These are phyloP conservation scores for Palythoa heliodiscus DNA, from an alignment of 92 coral and sea anemone genomes.

Conservation along the genomic window DNA sequence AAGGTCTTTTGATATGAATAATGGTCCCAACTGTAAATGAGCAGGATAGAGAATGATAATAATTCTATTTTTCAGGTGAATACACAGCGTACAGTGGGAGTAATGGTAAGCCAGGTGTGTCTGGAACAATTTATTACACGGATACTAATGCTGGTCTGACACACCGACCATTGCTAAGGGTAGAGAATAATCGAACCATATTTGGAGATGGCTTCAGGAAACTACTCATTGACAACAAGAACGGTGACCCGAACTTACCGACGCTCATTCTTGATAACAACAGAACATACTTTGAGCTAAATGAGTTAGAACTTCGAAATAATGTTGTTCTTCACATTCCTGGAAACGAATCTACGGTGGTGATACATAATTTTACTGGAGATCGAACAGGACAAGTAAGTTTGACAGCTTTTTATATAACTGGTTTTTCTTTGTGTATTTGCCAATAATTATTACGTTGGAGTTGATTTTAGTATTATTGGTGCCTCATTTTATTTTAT, in stretches of 20 bases:
- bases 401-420: neutral
- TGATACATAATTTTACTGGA: constrained; percentile 66
- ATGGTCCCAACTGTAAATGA: neutral
- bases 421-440: neutral
- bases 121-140: constrained; percentile 71
- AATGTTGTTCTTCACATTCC: constrained; percentile 60
- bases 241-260: constrained; percentile 58
- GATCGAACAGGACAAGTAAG: constrained; percentile 63
- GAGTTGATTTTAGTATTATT: no score
- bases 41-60: neutral
- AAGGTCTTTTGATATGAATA: no score
- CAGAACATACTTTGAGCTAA: constrained; percentile 63
- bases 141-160: constrained; percentile 73
- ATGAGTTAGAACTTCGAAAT: constrained; percentile 60
- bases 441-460: no score
- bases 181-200: constrained; percentile 52
- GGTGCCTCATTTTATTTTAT: no score
- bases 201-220: constrained; percentile 67
- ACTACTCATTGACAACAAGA: constrained; percentile 63
- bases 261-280: constrained; percentile 58
- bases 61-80: constrained; percentile 48
- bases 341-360: constrained; percentile 61
- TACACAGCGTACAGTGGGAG: constrained; percentile 62
- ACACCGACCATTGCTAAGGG: constrained; percentile 55
- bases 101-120: constrained; percentile 61